phyloP scores from a whole-genome alignment of 1,140 invertebrate genomes.

The Frieseomelitta varia region DNA sequence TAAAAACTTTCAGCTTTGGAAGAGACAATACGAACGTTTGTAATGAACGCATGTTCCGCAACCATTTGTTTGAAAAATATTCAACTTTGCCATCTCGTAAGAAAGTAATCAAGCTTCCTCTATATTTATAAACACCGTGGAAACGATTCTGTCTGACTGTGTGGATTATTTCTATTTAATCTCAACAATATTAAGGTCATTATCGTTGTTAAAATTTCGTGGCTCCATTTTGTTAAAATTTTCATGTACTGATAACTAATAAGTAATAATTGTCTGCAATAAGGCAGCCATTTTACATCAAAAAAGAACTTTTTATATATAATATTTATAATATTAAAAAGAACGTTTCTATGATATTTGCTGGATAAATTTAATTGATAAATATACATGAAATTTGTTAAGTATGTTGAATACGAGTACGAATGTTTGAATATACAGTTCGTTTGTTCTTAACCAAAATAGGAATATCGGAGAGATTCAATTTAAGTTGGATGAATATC shows the following conservation, averaged over 20 bases:
- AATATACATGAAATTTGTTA: not conserved
- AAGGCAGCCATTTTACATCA: not conserved
- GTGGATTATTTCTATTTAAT: not conserved
- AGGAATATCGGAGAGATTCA: not conserved
- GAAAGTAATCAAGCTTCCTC: not conserved
- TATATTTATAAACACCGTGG: not conserved
- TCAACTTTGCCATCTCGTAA: not conserved
- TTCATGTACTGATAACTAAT: not conserved
- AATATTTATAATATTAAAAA: too few relatives aligned
- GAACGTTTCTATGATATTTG: not conserved
- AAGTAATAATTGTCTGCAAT: not conserved
- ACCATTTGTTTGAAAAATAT: not conserved
- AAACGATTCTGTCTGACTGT: too few relatives aligned
- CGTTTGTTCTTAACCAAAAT: not conserved
- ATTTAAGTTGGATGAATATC: constrained; percentile 11
- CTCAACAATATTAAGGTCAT: not conserved
- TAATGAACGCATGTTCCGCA: not conserved
- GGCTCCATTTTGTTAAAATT: not conserved
- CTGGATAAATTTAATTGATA: not conserved
- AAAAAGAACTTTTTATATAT: too few relatives aligned
- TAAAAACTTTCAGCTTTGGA: not conserved
- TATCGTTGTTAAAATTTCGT: not conserved
- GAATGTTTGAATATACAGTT: too few relatives aligned
- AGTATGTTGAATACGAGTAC: not conserved
- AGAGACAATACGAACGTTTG: not conserved